Evolutionary conservation across 2,888 invertebrate genomes (phyloP), one percentile per base, ranked within the genome.

Genomic region (Odontocerum albicorne): DNA sequence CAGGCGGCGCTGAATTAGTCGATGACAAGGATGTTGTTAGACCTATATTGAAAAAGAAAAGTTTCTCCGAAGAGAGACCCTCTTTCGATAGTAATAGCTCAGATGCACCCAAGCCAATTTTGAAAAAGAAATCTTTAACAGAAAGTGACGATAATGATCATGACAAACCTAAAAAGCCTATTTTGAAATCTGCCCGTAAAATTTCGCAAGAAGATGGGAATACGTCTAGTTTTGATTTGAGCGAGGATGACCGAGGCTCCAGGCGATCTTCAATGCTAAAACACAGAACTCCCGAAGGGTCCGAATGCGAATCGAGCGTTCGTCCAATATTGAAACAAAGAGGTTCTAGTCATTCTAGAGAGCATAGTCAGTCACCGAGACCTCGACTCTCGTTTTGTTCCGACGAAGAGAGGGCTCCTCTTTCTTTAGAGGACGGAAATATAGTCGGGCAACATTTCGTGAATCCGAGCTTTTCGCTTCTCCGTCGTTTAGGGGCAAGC

Each of bases 1-100:
- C 84, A 17, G 80, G 81, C 60, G 83, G 83, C 50, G 82, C 82
- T 49, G 78, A 77, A 64, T 66, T 79, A 59, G 69, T 77, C 1
- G 78, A 82, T 44, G 83, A 84, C 49, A 81, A 81, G 63, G 84
- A 82, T 65, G 68, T 69, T 1, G 85, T 90, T 0, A 82, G 85
- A 64, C 91, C 92, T 2, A 92, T 92, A 64, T 73, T 92, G 8
- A 92, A 92, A 72, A 88, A 90, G 72, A 91, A 91, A 67, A 87
- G 87, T 65, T 84, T 86, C 64, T 82, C 85, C 3, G 87, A 88
- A 66, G 87, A 88, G 66, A 70, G 80, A 60, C 75, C 85, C 16
- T 79, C 75, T 63, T 73, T 72, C 45, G 82, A 82, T 63, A 70
- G 74, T 52, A 63, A 70, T 19, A 63, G 67, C 39, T 69, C 70